These are phyloP conservation scores for Apamea crenata DNA, from an alignment of 2,888 invertebrate species.

Conservation along the genomic window DNA sequence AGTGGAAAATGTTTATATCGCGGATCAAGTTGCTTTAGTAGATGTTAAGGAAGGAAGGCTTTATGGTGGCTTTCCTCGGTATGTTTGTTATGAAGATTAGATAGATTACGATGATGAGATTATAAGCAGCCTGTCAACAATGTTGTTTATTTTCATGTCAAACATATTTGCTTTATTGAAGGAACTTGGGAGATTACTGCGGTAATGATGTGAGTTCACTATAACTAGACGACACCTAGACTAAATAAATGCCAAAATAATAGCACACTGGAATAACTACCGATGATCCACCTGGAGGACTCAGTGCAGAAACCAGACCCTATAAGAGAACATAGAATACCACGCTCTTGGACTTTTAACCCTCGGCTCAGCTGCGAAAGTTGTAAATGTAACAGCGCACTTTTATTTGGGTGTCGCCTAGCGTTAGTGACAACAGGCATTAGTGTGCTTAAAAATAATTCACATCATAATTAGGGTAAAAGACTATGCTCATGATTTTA, in stretches of 20 bases:
- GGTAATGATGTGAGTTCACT: background rate
- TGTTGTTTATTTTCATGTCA: background rate
- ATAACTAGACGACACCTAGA: background rate
- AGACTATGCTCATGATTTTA: background rate
- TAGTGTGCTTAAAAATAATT: background rate
- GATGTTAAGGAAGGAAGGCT: background rate
- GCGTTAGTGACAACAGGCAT: background rate
- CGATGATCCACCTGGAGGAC: no score
- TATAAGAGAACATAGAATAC: no score
- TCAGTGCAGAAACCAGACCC: no score
- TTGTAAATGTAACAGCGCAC: no score
- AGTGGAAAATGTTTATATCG: slow-evolving; percentile 5
- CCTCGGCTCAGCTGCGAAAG: no score
- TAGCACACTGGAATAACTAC: background rate
- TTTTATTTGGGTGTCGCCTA: no score
- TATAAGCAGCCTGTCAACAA: background rate
- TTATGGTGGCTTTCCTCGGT: background rate
- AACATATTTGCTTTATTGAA: background rate
- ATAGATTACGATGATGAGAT: background rate
- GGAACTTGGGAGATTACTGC: background rate
- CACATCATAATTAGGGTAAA: background rate
- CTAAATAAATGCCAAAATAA: background rate
- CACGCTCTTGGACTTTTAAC: no score
- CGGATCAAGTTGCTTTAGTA: background rate
- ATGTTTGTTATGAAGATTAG: background rate